These are phyloP conservation scores for Matsumyia berberina DNA, from an alignment of 2,888 invertebrate species.

Conservation along the genomic window DNA sequence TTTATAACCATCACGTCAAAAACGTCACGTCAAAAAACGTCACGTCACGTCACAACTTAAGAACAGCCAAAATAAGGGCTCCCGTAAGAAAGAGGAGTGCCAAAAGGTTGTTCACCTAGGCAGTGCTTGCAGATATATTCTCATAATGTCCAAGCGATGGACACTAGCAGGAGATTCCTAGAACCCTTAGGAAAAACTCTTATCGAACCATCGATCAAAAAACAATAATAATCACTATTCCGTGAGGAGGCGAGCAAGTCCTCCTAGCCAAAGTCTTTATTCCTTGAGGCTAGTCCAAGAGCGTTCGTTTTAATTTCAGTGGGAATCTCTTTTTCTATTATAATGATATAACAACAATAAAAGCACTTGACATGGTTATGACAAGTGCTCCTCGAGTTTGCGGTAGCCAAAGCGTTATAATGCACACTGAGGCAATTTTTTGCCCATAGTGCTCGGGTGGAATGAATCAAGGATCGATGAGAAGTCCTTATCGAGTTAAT, in stretches of 20 bases:
- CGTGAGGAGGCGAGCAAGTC: conserved; percentile 37
- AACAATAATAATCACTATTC: conserved; percentile 43
- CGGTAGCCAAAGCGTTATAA: conserved; percentile 72
- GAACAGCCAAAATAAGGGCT: too few species aligned
- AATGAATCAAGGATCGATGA: conserved; percentile 63
- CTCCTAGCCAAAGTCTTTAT: conserved; percentile 61
- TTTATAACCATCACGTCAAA: too few species aligned
- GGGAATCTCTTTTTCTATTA: conserved; percentile 57
- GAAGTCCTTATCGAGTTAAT: conserved; percentile 70
- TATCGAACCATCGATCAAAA: conserved; percentile 1
- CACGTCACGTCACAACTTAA: too few species aligned
- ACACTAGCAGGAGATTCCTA: too few species aligned
- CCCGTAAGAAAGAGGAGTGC: too few species aligned
- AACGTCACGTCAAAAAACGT: too few species aligned
- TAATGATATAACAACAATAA: conserved; percentile 72
- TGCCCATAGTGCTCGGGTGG: conserved; percentile 26
- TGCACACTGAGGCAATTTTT: conserved; percentile 64
- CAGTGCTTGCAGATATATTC: too few species aligned
- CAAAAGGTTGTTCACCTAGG: too few species aligned
- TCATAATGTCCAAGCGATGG: too few species aligned
- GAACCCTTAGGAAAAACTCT: too few species aligned
- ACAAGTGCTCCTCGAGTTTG: conserved; percentile 68
- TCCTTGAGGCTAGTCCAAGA: conserved; percentile 55
- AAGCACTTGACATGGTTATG: conserved; percentile 73
- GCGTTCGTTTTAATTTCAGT: conserved; percentile 70